Evolutionary conservation across 1,140 invertebrate genomes (phyloP), one percentile per base, ranked within the genome.

Genomic region (Maniola jurtina): DNA sequence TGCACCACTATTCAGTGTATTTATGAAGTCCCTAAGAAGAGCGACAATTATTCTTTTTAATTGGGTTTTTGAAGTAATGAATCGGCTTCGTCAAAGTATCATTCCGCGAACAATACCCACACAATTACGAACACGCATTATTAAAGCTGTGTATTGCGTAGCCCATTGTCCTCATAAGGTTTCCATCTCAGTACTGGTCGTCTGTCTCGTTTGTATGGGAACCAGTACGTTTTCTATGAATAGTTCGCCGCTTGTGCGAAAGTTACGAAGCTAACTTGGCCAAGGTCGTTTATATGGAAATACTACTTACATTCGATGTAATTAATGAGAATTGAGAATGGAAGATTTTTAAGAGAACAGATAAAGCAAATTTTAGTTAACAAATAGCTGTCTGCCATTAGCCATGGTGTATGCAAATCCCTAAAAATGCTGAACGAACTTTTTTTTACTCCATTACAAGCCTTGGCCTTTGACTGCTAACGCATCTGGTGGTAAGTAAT

Each of bases 181-280:
- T 61, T 48, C 38, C 59, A 61, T 16, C 48, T 52, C 48, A 9
- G 48, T 48, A 15, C 48, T 16, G 48, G 48, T 61, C 48, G 57
- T 61, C 36, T 66, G 58, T 66, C 58, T 61, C 47, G 64, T 66
- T 60, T 56, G 57, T 47, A 66, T 66, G 64, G 64, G 64, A 66
- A 66, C 64, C 14, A 66, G 50, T 42, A 25, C 15, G 48, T 52
- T 52, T 48, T 58, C 55, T 64, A 58, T 58, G 63, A 64, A 66
- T 66, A 55, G 64, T 48, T 48, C 5, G 64, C 50, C 16, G 64
- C 47, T 52, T 9, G 57, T 61, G 50, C 57, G 64, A 66, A 66
- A 66, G 64, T 61, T 55, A 60, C 11, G n/a, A 54, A 57, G n/a
- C 33, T 58, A 48, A 64, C 38, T 66, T 61, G 57, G 64, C 64